These are phyloP conservation scores for Crocallis elinguaria DNA, from an alignment of 2,888 invertebrate genomes.

Conservation along the genomic window DNA sequence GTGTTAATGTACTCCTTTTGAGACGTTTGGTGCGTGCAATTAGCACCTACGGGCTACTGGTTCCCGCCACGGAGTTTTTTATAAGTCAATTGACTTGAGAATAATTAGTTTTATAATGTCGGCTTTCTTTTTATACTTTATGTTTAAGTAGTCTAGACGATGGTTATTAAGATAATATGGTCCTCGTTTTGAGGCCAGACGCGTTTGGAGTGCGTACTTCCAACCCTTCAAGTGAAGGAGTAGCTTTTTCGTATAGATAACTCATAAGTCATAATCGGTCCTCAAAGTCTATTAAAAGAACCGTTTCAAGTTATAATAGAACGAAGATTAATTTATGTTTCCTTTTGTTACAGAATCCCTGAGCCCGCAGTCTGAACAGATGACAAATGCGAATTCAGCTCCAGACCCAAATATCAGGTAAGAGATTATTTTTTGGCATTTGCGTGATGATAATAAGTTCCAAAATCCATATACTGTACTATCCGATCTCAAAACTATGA, in stretches of 20 bases:
- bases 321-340: too few species aligned
- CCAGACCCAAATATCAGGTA: constrained; percentile 80
- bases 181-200: constrained; percentile 40
- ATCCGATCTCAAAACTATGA: too few species aligned
- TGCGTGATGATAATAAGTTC: too few species aligned
- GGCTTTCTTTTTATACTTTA: constrained; percentile 40
- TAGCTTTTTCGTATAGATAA: constrained; percentile 56
- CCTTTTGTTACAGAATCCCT: constrained; percentile 73
- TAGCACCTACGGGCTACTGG: constrained; percentile 76
- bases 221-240: constrained; percentile 69
- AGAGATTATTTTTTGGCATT: too few species aligned
- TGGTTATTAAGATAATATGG: constrained; percentile 68
- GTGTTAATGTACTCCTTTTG: constrained; percentile 81
- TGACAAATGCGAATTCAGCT: constrained; percentile 68
- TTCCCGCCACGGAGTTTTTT: constrained; percentile 62
- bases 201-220: constrained; percentile 57
- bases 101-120: constrained; percentile 48
- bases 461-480: too few species aligned
- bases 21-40: constrained; percentile 68
- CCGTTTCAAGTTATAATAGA: too few species aligned
- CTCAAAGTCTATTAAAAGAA: constrained; percentile 43
- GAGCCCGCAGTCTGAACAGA: constrained; percentile 79
- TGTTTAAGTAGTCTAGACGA: constrained; percentile 56
- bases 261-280: constrained; percentile 65
- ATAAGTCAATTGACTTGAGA: constrained; percentile 67